Evolutionary conservation across 2,797 vertebrate species (phyloP).

Genomic region (Schizopygopsis malacanthus): DNA sequence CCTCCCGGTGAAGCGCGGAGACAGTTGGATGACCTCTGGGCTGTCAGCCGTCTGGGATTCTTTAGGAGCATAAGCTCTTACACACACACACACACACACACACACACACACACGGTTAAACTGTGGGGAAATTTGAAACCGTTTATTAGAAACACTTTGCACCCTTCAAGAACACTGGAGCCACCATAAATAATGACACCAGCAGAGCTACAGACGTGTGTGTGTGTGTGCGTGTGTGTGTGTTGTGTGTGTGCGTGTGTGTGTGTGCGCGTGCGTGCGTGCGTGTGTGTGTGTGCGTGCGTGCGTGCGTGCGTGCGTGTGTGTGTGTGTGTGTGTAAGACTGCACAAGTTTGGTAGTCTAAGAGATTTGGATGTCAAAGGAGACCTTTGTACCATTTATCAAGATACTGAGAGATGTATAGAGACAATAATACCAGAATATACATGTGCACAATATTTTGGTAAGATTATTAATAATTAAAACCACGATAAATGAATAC

Average conservation of each 20-base stretch:
- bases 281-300: background rate
- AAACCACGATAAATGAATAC: background rate
- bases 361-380: conserved; percentile 2
- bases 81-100: conserved; percentile 63
- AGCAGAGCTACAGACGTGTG: conserved; percentile 57
- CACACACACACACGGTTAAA: conserved; percentile 69
- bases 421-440: background rate
- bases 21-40: conserved; percentile 86
- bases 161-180: conserved; percentile 79
- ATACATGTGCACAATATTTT: background rate
- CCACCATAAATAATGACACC: conserved; percentile 79
- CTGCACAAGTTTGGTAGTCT: background rate
- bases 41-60: conserved; percentile 85
- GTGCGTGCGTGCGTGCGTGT: background rate
- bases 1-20: conserved; percentile 77
- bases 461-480: background rate
- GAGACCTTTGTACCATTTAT: background rate
- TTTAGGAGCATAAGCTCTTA: conserved; percentile 74
- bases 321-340: background rate
- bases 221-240: conserved; percentile 13
- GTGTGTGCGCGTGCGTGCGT: background rate
- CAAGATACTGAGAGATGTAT: background rate
- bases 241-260: conserved; percentile 9
- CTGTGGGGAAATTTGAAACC: conserved; percentile 81
- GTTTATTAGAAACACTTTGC: conserved; percentile 83